Percentiles rank a stretch among this genome's conserved stretches.
These are phyloP conservation scores for Leucopsar rothschildi DNA, from an alignment of 2,113 vertebrate genomes.

Conservation along the genomic window DNA sequence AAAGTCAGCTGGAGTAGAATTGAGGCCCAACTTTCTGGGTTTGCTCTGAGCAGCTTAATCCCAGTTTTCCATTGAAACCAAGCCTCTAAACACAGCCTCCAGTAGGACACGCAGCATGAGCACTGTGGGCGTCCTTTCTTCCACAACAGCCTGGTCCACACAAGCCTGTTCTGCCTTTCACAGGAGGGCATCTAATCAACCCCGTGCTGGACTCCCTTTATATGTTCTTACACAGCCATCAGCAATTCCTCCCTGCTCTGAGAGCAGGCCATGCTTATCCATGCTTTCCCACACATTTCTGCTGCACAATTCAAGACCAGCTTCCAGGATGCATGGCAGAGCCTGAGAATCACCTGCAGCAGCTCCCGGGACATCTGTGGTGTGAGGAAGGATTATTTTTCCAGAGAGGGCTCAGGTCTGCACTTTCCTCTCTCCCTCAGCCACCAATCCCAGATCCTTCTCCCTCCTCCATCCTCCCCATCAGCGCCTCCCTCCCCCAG, in stretches of 20 bases:
- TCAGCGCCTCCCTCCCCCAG: neutral
- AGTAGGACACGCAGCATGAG: fast-evolving
- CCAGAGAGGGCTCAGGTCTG: neutral
- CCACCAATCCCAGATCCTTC: neutral
- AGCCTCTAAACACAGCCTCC: neutral
- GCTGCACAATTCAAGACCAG: neutral
- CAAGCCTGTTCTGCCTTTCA: neutral
- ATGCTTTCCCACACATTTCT: neutral
- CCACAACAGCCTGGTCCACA: neutral
- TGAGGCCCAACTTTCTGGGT: fast-evolving
- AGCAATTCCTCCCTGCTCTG: neutral
- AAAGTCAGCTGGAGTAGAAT: neutral
- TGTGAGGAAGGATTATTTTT: neutral
- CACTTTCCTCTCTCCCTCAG: neutral
- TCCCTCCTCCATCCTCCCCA: neutral
- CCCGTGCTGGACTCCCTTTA: neutral
- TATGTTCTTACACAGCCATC: neutral
- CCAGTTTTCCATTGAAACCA: neutral
- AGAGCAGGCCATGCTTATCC: neutral
- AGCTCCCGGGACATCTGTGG: neutral
- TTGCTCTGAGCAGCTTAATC: neutral
- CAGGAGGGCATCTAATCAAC: neutral
- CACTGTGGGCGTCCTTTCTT: neutral
- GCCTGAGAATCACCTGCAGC: neutral
- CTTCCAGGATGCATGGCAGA: neutral